phyloP scores from a whole-genome alignment of 2,797 vertebrate genomes.

The Neosilurus hyrtlii region DNA sequence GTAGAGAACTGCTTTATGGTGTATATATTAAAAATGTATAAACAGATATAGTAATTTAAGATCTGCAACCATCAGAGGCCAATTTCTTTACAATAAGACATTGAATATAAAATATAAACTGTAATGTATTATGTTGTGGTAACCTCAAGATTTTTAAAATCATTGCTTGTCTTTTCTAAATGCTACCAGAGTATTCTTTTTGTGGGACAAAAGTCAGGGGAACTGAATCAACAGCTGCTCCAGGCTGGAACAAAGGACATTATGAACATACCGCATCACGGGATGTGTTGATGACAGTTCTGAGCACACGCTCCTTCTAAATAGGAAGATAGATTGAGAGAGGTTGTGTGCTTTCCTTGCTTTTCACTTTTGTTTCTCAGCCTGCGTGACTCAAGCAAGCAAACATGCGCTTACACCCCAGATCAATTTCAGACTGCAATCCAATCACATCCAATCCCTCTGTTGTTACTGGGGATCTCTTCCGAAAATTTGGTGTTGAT shows the following conservation, averaged over 20 bases:
- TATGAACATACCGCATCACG: constrained; percentile 38
- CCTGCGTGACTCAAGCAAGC: not conserved
- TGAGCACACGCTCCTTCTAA: constrained; percentile 12
- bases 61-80: no score
- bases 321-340: not conserved
- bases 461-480: not conserved
- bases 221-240: constrained; percentile 8
- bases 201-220: constrained; percentile 20
- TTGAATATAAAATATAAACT: no score
- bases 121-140: not conserved
- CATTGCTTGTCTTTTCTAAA: constrained; percentile 7
- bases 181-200: not conserved
- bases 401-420: not conserved
- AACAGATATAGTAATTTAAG: no score
- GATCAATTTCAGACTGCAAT: constrained; percentile 1
- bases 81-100: no score
- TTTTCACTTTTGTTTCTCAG: not conserved
- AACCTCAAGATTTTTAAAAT: not conserved
- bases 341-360: not conserved
- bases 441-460: not conserved
- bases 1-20: no score
- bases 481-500: not conserved
- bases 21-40: no score
- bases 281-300: constrained; percentile 20
- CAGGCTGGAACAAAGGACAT: constrained; percentile 26